Conservation (phyloP, 2,113 vertebrate genomes). For the Bathybates hornii region DNA sequence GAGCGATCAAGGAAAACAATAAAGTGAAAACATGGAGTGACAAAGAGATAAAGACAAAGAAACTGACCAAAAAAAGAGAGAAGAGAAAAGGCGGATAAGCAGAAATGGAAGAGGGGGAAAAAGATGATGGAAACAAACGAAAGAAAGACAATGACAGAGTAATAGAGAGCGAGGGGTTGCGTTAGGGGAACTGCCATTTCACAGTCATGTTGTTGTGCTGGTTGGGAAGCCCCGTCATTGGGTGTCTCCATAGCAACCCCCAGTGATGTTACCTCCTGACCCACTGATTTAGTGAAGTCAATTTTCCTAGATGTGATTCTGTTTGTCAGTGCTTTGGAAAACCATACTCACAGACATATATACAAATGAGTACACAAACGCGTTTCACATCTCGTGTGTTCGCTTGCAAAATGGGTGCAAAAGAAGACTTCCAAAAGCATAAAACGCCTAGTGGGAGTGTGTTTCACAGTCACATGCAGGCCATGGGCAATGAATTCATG, state of each 20-base stretch:
- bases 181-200: slow-evolving; percentile 62
- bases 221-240: slow-evolving; percentile 63
- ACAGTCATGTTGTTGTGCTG: slow-evolving; percentile 54
- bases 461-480: neutral
- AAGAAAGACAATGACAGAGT: neutral
- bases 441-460: slow-evolving; percentile 9
- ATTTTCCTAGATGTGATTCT: slow-evolving; percentile 65
- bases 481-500: neutral
- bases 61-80: neutral
- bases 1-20: slow-evolving; percentile 21
- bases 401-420: neutral
- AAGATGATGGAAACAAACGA: neutral
- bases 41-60: neutral
- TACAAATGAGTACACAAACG: neutral
- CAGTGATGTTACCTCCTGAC: slow-evolving; percentile 74
- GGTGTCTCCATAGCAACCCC: slow-evolving; percentile 77
- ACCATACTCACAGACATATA: neutral
- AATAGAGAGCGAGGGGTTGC: slow-evolving; percentile 33
- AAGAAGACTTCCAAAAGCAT: neutral
- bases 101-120: neutral
- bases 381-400: neutral
- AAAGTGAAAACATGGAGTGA: neutral
- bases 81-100: neutral
- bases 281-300: slow-evolving; percentile 70
- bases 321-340: slow-evolving; percentile 44